Evolutionary conservation across 2,113 vertebrate genomes (phyloP).

Genomic region (Neoarius graeffei): DNA sequence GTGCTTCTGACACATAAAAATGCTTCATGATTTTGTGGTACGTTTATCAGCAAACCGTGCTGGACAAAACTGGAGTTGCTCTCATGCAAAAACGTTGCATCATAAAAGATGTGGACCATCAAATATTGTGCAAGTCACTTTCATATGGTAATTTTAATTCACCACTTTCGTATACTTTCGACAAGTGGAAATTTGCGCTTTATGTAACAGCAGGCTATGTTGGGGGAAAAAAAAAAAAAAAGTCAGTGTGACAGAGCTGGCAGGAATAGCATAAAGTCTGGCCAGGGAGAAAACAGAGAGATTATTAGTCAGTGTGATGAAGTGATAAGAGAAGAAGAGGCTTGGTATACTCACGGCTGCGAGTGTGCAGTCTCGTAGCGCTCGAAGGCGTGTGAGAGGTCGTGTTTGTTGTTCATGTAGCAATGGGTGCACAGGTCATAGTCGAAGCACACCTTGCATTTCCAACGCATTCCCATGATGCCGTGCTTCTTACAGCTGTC

Average conservation of each 20-base stretch:
- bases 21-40: background rate
- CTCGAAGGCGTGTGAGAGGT: constrained; percentile 88
- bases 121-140: background rate
- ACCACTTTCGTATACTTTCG: background rate
- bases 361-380: constrained; percentile 95
- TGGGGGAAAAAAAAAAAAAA: constrained; percentile 36
- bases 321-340: constrained; percentile 28
- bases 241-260: constrained; percentile 67
- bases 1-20: background rate
- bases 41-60: background rate
- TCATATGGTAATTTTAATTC: background rate
- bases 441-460: constrained; percentile 94
- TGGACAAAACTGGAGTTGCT: background rate
- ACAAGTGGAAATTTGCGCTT: background rate
- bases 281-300: constrained; percentile 61
- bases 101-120: background rate
- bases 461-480: constrained; percentile 97
- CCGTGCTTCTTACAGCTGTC: constrained; percentile 98
- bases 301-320: background rate
- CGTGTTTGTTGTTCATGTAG: constrained; percentile 97
- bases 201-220: constrained; percentile 31
- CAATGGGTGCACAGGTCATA: constrained; percentile 97
- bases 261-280: constrained; percentile 63
- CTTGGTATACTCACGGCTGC: constrained; percentile 84
- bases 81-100: background rate